Percentiles rank a stretch among this genome's conserved stretches.
These are phyloP conservation scores for Solenodon paradoxus DNA, from an alignment of 2,113 vertebrate genomes.

Conservation along the genomic window DNA sequence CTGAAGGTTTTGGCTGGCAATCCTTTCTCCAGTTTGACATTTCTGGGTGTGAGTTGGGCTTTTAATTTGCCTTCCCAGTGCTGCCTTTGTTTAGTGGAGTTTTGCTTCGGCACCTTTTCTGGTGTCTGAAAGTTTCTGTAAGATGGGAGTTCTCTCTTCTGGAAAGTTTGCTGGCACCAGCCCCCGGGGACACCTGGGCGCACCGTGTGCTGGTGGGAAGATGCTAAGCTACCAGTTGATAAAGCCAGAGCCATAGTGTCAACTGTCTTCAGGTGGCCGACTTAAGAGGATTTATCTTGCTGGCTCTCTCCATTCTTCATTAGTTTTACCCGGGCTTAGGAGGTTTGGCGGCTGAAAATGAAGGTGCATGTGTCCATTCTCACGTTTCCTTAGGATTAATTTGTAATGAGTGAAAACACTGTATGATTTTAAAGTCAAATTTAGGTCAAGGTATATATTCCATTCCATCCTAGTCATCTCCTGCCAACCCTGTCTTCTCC, in stretches of 20 bases:
- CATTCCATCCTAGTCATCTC: not conserved
- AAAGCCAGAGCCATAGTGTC: too few relatives aligned
- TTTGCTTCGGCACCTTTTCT: not conserved
- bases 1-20: not conserved
- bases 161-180: not conserved
- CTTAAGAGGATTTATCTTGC: too few relatives aligned
- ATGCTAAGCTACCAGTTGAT: not conserved
- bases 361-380: not conserved
- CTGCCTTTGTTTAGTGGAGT: not conserved
- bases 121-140: not conserved
- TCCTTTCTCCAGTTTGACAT: constrained; percentile 13
- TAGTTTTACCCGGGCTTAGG: not conserved
- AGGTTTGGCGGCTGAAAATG: not conserved
- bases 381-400: not conserved
- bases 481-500: not conserved
- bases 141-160: not conserved
- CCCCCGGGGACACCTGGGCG: not conserved
- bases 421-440: constrained; percentile 23
- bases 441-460: not conserved
- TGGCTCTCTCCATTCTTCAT: not conserved
- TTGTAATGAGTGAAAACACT: not conserved
- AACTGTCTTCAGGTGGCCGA: too few relatives aligned
- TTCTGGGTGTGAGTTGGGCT: not conserved
- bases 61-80: not conserved
- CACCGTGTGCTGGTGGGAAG: not conserved